A percentile compares a stretch with the other conserved stretches of the same genome.
Evolutionary conservation across 1,140 invertebrate species (phyloP).

Genomic region (Drosophila burlai): DNA sequence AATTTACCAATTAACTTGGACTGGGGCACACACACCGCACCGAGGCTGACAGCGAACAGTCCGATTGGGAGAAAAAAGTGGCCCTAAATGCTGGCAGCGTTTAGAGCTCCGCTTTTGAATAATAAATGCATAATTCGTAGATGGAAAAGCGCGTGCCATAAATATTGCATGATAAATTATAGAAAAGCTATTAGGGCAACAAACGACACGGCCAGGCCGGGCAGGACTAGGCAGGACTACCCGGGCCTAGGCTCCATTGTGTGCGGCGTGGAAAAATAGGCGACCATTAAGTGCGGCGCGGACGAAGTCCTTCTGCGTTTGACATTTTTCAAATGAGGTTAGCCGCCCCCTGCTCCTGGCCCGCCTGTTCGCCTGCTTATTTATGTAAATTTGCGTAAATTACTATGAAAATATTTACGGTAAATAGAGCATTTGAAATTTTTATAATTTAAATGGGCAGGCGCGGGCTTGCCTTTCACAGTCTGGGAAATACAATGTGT

Average conservation of each 20-base stretch:
- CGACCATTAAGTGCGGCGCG: slow-evolving; percentile 52
- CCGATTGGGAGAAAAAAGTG: slow-evolving; percentile 23
- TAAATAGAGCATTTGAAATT: slow-evolving; percentile 80
- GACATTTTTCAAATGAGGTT: slow-evolving; percentile 82
- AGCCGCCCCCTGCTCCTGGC: slow-evolving; percentile 7
- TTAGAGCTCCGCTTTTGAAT: slow-evolving; percentile 67
- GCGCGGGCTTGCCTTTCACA: slow-evolving; percentile 30
- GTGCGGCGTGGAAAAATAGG: slow-evolving; percentile 49
- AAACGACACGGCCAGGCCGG: slow-evolving; percentile 54
- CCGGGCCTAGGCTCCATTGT: slow-evolving; percentile 42
- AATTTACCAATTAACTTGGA: slow-evolving; percentile 79
- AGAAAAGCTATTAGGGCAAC: slow-evolving; percentile 82
- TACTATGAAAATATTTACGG: slow-evolving; percentile 81
- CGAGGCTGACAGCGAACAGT: slow-evolving; percentile 22
- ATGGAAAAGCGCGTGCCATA: slow-evolving; percentile 82
- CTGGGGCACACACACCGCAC: slow-evolving; percentile 1
- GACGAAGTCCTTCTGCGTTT: slow-evolving; percentile 60
- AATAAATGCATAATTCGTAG: slow-evolving; percentile 82
- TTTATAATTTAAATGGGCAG: slow-evolving; percentile 68
- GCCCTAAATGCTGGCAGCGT: slow-evolving; percentile 71
- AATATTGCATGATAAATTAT: slow-evolving; percentile 83
- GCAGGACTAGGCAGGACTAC: slow-evolving; percentile 11
- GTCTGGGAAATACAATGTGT: slow-evolving; percentile 42
- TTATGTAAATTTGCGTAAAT: slow-evolving; percentile 82
- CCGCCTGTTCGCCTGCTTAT: slow-evolving; percentile 47